Evolutionary conservation across 2,888 invertebrate species (phyloP).

Genomic region (Metellina segmentata): DNA sequence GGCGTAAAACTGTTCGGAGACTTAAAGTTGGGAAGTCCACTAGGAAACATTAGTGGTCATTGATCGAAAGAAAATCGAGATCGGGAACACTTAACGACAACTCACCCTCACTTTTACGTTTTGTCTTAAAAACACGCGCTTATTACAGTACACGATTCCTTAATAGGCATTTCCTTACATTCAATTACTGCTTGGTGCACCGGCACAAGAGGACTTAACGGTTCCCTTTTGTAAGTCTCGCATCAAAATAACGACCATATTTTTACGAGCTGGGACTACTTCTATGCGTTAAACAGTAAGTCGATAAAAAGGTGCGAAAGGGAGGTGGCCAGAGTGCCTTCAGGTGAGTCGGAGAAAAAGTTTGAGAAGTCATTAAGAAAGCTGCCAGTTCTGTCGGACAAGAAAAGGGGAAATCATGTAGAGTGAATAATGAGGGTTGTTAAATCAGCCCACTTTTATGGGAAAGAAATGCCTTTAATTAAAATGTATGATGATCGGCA

Average conservation of each 20-base stretch:
- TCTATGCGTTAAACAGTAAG: conserved; percentile 6
- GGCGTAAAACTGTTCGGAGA: no score
- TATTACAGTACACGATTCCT: conserved; percentile 33
- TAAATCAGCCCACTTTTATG: conserved; percentile 41
- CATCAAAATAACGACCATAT: conserved; percentile 53
- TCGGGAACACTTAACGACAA: conserved; percentile 17
- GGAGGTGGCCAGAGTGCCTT: conserved; percentile 11
- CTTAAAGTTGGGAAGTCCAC: no score
- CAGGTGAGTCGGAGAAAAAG: conserved; percentile 24
- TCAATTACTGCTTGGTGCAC: conserved; percentile 35
- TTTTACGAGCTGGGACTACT: conserved; percentile 33
- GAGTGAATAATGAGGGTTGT: conserved; percentile 47
- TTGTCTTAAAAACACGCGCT: conserved; percentile 10
- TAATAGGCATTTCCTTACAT: conserved; percentile 15
- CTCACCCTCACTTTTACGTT: conserved; percentile 2
- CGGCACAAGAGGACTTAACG: conserved; percentile 15
- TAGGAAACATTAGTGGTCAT: no score
- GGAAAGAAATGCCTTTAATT: conserved; percentile 21
- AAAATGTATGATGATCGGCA: conserved; percentile 29
- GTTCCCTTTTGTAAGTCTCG: conserved; percentile 25
- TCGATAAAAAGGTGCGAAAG: conserved; percentile 1
- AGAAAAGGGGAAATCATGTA: conserved; percentile 23
- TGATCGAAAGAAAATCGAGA: not conserved
- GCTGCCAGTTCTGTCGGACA: not conserved
- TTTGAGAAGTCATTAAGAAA: conserved; percentile 30